Conservation (phyloP, 2,113 vertebrate species). For the Pteruthius melanotis region DNA sequence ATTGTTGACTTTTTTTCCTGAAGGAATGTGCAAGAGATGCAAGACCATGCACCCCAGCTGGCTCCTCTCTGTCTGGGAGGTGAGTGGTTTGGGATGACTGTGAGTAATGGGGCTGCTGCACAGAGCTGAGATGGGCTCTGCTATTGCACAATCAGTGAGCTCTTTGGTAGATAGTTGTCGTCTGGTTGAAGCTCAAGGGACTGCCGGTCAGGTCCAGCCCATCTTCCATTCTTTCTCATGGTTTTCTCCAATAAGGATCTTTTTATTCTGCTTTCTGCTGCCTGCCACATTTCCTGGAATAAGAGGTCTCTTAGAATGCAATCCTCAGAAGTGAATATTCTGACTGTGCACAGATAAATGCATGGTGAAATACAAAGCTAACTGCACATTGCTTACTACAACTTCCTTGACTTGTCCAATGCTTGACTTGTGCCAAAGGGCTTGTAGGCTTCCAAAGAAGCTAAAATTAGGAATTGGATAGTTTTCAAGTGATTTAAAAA, state of each 20-base stretch:
- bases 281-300: neutral
- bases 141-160: neutral
- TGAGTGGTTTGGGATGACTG: neutral
- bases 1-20: neutral
- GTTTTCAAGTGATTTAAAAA: neutral
- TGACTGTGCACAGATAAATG: neutral
- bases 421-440: neutral
- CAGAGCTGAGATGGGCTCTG: neutral
- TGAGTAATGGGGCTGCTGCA: neutral
- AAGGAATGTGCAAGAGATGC: neutral
- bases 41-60: neutral
- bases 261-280: neutral
- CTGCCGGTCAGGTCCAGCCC: neutral
- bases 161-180: neutral
- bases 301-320: neutral
- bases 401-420: neutral
- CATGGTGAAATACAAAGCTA: neutral
- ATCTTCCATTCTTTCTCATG: slow-evolving; percentile 1
- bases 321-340: neutral
- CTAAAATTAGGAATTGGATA: neutral
- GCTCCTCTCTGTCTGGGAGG: slow-evolving; percentile 13
- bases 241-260: neutral
- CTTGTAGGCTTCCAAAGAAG: neutral
- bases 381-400: neutral
- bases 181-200: neutral